These are phyloP conservation scores for Cassiopea andromeda DNA, from an alignment of 30 jellyfish, hydroid and myxozoan genomes.

Conservation along the genomic window DNA sequence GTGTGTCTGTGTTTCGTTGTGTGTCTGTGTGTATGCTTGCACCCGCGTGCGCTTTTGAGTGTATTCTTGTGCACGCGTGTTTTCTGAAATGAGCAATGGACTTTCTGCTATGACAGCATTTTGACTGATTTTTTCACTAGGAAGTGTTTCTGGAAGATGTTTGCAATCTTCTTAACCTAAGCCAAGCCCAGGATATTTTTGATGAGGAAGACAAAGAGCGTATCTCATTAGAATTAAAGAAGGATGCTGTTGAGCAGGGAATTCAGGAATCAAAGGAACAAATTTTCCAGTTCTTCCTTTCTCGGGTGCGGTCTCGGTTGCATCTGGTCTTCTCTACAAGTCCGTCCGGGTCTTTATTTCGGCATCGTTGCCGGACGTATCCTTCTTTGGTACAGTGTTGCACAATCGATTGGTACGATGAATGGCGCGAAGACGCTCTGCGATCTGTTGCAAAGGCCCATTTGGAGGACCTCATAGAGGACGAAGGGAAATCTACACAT, in stretches of 20 bases:
- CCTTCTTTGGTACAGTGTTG: slow-evolving; percentile 76
- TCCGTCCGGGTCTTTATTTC: slow-evolving; percentile 83
- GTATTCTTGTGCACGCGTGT: too few species aligned
- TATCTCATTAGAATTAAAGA: slow-evolving; percentile 62
- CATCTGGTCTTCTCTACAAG: slow-evolving; percentile 87
- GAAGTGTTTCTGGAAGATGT: slow-evolving; percentile 78
- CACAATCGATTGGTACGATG: slow-evolving; percentile 85
- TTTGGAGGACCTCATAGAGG: slow-evolving; percentile 36
- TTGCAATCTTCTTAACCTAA: slow-evolving; percentile 68
- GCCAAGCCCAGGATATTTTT: slow-evolving; percentile 72
- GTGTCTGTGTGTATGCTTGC: too few species aligned
- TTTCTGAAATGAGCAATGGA: too few species aligned
- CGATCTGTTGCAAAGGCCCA: slow-evolving; percentile 78
- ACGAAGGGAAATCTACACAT: slow-evolving; percentile 8
- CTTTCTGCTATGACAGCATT: too few species aligned
- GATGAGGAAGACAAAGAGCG: slow-evolving; percentile 87
- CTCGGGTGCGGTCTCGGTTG: slow-evolving; percentile 73
- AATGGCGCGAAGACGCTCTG: slow-evolving; percentile 89
- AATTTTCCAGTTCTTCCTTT: slow-evolving; percentile 68
- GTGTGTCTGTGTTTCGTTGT: too few species aligned
- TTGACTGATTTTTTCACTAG: slow-evolving; percentile 17
- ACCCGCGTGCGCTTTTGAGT: too few species aligned
- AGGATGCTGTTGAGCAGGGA: slow-evolving; percentile 70
- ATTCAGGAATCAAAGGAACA: slow-evolving; percentile 68
- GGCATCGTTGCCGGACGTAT: slow-evolving; percentile 83